These are phyloP conservation scores for Mactra quadrangularis DNA, from an alignment of 1,140 invertebrate genomes.

Conservation along the genomic window DNA sequence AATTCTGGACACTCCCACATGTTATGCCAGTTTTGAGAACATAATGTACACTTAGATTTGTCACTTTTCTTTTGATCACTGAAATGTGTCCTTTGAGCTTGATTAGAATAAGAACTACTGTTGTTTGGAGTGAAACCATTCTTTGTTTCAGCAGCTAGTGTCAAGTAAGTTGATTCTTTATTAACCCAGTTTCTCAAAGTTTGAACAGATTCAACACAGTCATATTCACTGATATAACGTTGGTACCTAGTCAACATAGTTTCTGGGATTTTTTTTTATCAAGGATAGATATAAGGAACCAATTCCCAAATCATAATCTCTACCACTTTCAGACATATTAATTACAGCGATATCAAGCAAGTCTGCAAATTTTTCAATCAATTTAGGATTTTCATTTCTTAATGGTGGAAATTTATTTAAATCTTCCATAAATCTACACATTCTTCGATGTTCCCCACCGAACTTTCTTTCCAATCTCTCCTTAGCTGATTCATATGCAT, in stretches of 20 bases:
- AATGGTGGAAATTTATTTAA: constrained; percentile 1
- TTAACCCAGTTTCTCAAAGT: constrained; percentile 16
- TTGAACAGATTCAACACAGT: constrained; percentile 5
- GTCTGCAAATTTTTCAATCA: constrained; percentile 24
- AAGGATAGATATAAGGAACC: constrained; percentile 26
- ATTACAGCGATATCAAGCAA: constrained; percentile 16
- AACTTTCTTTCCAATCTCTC: constrained; percentile 8
- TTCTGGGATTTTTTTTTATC: constrained; percentile 16
- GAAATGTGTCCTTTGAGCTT: neutral
- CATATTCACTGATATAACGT: neutral
- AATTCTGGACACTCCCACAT: constrained; percentile 7
- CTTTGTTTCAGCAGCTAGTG: constrained; percentile 11
- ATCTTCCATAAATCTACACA: neutral
- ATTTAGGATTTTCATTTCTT: neutral
- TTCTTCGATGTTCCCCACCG: neutral
- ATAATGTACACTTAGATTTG: neutral
- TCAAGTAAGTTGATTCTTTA: neutral
- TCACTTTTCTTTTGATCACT: neutral
- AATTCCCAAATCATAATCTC: neutral
- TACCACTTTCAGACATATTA: constrained; percentile 6
- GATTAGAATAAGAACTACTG: neutral
- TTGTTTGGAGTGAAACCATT: neutral
- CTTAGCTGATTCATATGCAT: neutral
- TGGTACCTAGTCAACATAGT: neutral
- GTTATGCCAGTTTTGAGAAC: neutral